Percentiles rank a stretch among this genome's conserved stretches.
Evolutionary conservation across 2,797 vertebrate genomes (phyloP).

Genomic region (Onychomys torridus): DNA sequence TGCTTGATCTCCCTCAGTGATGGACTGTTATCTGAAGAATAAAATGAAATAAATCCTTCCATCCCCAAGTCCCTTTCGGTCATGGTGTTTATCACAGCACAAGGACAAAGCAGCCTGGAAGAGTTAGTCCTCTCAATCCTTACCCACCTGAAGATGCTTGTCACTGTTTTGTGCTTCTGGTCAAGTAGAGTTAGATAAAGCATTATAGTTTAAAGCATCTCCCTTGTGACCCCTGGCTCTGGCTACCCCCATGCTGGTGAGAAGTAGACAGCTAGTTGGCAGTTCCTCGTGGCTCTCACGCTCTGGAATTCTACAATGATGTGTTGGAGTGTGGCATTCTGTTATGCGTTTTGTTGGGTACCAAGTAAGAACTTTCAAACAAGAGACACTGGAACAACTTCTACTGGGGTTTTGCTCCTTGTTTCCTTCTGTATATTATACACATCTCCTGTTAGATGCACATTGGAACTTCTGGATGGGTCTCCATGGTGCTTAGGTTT

Average conservation of each 20-base stretch:
- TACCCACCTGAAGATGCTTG: conserved; percentile 12
- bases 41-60: background rate
- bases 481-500: background rate
- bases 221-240: background rate
- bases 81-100: background rate
- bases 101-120: background rate
- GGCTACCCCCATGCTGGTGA: background rate
- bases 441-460: background rate
- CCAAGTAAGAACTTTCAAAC: conserved; percentile 13
- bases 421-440: background rate
- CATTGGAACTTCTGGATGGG: conserved; percentile 21
- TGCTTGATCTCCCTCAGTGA: background rate
- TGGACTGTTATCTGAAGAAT: no score
- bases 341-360: conserved; percentile 13
- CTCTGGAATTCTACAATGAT: conserved; percentile 45
- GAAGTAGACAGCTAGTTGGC: background rate
- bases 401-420: background rate
- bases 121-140: background rate
- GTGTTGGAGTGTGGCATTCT: background rate
- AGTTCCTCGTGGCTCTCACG: background rate
- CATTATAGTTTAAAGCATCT: conserved; percentile 14
- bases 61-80: background rate
- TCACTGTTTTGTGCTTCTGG: conserved; percentile 29
- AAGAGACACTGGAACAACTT: background rate
- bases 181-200: conserved; percentile 26